These are phyloP conservation scores for Tyto alba DNA, from an alignment of 2,113 vertebrate genomes.

Conservation along the genomic window DNA sequence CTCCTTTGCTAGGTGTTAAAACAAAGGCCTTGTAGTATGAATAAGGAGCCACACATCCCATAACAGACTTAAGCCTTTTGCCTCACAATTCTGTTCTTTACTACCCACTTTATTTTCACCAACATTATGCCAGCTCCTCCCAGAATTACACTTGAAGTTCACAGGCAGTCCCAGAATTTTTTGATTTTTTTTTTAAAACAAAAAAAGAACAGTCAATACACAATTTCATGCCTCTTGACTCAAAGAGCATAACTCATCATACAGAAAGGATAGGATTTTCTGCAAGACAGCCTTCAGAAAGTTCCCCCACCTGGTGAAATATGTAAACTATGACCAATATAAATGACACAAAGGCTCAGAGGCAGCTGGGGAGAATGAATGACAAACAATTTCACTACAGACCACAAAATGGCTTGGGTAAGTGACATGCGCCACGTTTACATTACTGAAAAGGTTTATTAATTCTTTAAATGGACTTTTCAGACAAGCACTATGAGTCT, in stretches of 20 bases:
- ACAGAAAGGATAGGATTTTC: background rate
- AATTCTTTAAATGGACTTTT: constrained; percentile 4
- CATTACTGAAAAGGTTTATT: background rate
- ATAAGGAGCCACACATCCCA: background rate
- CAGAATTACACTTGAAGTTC: background rate
- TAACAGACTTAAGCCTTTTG: background rate
- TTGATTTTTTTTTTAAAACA: background rate
- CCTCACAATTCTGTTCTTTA: background rate
- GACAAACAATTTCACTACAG: background rate
- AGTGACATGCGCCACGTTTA: background rate
- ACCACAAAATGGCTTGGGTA: background rate
- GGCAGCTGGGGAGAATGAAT: background rate
- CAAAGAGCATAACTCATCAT: background rate
- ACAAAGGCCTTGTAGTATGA: background rate
- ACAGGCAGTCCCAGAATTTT: background rate
- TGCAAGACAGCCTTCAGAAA: background rate
- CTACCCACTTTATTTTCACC: background rate
- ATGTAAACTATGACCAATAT: background rate
- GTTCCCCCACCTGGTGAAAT: background rate
- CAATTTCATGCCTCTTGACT: background rate
- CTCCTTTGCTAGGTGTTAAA: background rate
- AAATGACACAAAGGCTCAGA: background rate
- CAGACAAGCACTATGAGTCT: background rate
- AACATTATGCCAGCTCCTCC: background rate
- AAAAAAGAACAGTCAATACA: background rate